Conservation (phyloP, 2,888 invertebrate species). For the Chymomyza procnemis region DNA sequence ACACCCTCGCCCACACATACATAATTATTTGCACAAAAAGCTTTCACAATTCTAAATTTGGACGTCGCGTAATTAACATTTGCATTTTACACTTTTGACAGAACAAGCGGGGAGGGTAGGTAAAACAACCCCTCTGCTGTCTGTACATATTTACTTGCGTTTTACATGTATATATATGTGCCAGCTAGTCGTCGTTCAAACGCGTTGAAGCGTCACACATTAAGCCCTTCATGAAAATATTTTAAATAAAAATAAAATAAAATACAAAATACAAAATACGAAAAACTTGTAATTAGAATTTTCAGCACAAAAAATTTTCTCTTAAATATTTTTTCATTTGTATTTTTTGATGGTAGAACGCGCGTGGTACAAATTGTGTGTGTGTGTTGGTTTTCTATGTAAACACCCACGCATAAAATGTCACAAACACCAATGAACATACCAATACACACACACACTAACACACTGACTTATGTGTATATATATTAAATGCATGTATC, state of each 20-base stretch:
- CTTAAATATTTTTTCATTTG: not conserved
- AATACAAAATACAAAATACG: too few relatives aligned
- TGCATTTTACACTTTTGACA: constrained; percentile 44
- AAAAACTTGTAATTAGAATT: constrained; percentile 1
- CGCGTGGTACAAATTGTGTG: not conserved
- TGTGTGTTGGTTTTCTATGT: constrained; percentile 25
- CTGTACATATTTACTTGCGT: constrained; percentile 13
- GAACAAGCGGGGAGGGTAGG: too few relatives aligned
- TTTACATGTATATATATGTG: constrained; percentile 16
- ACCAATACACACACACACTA: constrained; percentile 1
- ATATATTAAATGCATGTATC: not conserved
- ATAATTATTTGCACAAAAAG: constrained; percentile 43
- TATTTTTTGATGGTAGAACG: not conserved
- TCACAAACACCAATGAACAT: not conserved
- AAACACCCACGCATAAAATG: constrained; percentile 11
- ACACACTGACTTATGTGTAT: constrained; percentile 7
- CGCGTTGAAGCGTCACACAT: not conserved
- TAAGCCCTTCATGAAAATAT: not conserved
- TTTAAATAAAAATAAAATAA: not conserved
- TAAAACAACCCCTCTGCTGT: not conserved
- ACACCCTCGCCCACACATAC: constrained; percentile 30
- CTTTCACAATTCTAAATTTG: constrained; percentile 51
- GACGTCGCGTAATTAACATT: constrained; percentile 57
- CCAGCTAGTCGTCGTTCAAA: not conserved
- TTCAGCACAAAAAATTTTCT: not conserved